Evolutionary conservation across 2,113 vertebrate species (phyloP), one percentile per base, ranked within the genome.

Genomic region (Larimichthys crocea): DNA sequence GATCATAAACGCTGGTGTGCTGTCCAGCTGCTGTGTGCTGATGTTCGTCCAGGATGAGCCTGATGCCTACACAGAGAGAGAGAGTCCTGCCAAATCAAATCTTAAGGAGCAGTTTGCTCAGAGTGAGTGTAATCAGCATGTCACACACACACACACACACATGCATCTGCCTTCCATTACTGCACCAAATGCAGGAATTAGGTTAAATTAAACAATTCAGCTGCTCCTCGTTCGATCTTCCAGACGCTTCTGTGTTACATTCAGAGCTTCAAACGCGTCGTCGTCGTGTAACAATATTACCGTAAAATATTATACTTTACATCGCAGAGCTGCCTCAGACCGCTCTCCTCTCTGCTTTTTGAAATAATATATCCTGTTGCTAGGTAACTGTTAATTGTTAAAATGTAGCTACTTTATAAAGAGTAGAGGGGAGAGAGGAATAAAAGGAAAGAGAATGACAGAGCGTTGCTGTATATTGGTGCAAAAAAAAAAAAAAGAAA

Each of bases 11-110:
- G 92, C 96, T 3, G 86, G 89, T 63, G 91, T 95, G 62, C 89
- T 96, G 80, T 82, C 93, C 77, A 85, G 87, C 92, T 97, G 53
- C 74, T 96, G 83, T 86, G 60, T 74, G 86, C 0, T 86, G 93
- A 35, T 95, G 92, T 85, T 95, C 94, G 1, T 90, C 88, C 14
- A 69, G 57, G 81, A 96, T 66, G 93, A 96, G 82, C 93, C 96
- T 65, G 95, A 95, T 0, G 92, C 95, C 35, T 40, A 40, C 35
- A 40, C 35, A 35, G 35, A n/a, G 1, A 35, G 35, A 8, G 6
- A 75, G 60, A 46, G 48, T 44, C 35, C 53, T 55, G 53, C 22
- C 78, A 80, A 76, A 77, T 65, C 12, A 70, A 69, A 79, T 69
- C 59, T 82, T 40, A 61, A 64, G 53, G 65, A 83, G 57, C 66